phyloP scores from a whole-genome alignment of 2,113 vertebrate genomes.

The Antechinus flavipes region DNA sequence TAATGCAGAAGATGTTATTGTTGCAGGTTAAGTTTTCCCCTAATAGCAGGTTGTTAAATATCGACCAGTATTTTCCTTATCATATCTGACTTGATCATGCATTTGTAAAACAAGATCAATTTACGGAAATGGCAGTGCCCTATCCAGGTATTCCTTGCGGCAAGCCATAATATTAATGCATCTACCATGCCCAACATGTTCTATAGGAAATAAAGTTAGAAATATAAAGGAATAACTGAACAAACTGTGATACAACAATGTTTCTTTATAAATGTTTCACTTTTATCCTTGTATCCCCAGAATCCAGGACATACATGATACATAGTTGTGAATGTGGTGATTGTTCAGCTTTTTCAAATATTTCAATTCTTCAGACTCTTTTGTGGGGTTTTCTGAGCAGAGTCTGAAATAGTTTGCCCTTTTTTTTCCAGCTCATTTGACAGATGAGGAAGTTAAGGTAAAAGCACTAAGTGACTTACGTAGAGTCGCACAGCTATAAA shows the following conservation, averaged over 20 bases:
- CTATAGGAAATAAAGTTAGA: not conserved
- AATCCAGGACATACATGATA: not conserved
- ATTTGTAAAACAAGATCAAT: not conserved
- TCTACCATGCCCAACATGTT: not conserved
- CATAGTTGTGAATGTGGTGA: not conserved
- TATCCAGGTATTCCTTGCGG: not conserved
- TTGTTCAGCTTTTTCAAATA: not conserved
- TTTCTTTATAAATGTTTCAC: not conserved
- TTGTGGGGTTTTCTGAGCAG: not conserved
- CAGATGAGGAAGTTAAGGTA: not conserved
- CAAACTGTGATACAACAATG: not conserved
- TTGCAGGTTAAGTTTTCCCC: not conserved
- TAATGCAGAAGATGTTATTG: not conserved
- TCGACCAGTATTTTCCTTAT: not conserved
- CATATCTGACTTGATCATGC: not conserved
- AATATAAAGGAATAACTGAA: not conserved
- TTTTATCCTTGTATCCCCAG: not conserved
- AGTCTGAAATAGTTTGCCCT: not conserved
- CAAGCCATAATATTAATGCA: not conserved
- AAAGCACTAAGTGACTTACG: not conserved
- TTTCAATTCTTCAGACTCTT: not conserved
- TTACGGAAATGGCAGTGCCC: not conserved
- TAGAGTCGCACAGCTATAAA: not conserved
- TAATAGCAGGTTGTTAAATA: not conserved
- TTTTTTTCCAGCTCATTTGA: not conserved